Base-by-base conservation (phyloP, 2,888 invertebrate species). In the Leptothorax acervorum region DNA sequence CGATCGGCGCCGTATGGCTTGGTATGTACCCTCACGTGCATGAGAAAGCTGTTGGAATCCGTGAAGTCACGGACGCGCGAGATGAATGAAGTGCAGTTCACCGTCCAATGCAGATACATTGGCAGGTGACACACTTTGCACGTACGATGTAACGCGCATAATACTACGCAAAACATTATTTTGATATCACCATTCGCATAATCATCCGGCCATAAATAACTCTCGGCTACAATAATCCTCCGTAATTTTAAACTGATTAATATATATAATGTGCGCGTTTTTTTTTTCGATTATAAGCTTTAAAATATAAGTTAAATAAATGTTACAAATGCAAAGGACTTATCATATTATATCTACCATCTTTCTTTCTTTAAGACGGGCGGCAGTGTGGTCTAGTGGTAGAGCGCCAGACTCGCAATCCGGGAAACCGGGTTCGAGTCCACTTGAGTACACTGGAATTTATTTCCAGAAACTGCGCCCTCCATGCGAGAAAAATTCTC, bases 21-120 rank as follows among this genome's bases (percentile, higher is more conserved):
- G 70, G 70, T 45, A 18, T 39, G 23, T 18, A 57, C 55, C 28
- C 42, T 28, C 28, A 35, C 12, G 42, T 55, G 45, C 55, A 23
- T 55, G 57, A 48, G 65, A 76, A 76, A 82, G 35, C 48, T 66
- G 51, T 55, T 45, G 63, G 70, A 68, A 79, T 63, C 53, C 48
- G 53, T 62, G 51, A 55, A 78, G 78, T 79, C 79, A 70, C 35
- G 55, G 70, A 70, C 70, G 28, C 78, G 48, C 45, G 70, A 15
- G 68, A 78, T 78, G 78, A 78, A 78, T 78, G 78, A 78, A 78
- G 55, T 39, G 55, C 66, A 42, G 28, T 53, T 76, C 53, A 53
- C 39, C 62, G 23, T 57, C 76, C 42, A 51, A 75, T 68, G 68
- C 66, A 39, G 42, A 66, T 28, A 28, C 66, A 53, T 66, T 28